A percentile compares a stretch with the other conserved stretches of the same genome.
phyloP scores from a whole-genome alignment of 2,888 invertebrate species.

The Trichogramma evanescens region DNA sequence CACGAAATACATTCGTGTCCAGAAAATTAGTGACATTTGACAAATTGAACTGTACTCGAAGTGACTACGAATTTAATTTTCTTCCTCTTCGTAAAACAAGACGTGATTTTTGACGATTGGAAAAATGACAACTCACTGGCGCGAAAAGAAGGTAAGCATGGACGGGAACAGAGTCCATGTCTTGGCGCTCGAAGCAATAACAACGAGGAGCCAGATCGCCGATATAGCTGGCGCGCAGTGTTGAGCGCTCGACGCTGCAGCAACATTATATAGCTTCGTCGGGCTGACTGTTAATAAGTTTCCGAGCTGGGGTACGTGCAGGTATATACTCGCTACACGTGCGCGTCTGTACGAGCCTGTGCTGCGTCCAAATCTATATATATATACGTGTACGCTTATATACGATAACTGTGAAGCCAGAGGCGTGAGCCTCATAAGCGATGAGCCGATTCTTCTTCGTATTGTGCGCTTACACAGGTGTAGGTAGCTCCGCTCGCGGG shows the following conservation, averaged over 20 bases:
- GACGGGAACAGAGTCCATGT: no score
- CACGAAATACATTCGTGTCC: no score
- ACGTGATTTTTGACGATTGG: no score
- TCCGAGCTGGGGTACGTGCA: no score
- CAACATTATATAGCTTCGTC: neutral
- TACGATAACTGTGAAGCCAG: constrained; percentile 19
- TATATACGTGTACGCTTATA: neutral
- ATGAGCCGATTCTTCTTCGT: constrained; percentile 5
- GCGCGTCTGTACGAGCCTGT: neutral
- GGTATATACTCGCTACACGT: neutral
- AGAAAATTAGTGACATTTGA: no score
- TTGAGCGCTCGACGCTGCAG: neutral
- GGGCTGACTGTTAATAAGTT: neutral
- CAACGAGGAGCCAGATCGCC: neutral
- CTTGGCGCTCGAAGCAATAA: no score
- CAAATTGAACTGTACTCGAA: no score
- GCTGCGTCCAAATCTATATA: neutral
- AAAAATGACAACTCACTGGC: no score
- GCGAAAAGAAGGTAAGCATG: no score
- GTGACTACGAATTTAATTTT: no score
- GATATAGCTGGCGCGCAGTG: constrained; percentile 12
- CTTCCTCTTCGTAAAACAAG: no score
- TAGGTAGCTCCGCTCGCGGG: neutral
- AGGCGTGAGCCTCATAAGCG: constrained; percentile 16
- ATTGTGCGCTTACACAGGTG: neutral